Base-by-base conservation (phyloP, 2,797 vertebrate species). In the Pangasius sanitwongsei region DNA sequence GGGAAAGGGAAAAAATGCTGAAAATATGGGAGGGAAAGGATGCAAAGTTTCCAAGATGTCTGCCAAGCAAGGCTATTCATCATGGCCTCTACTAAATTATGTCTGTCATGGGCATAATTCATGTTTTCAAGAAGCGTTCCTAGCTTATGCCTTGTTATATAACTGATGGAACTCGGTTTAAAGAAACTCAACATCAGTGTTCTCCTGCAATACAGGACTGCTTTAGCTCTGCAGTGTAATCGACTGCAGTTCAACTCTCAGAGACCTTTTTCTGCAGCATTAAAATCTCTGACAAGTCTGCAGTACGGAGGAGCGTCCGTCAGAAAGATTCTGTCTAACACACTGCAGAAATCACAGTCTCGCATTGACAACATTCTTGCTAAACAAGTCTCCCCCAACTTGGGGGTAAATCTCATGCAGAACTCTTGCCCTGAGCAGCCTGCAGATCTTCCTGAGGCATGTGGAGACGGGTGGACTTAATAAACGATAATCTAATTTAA, bases 311-410 rank as follows among this genome's bases (percentile, higher is more conserved):
- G 53, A 53, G 28, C 18, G 41, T 80, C 69, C 77, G 25, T 88
- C 88, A 88, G 65, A 72, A 82, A 75, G 84, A 85, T 75, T 91
- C 86, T 81, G 80, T 86, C 86, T 5, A 80, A 88, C 83, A 85
- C 85, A 48, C 87, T 16, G 85, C 90, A 84, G 87, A 80, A 83
- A 87, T 88, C 86, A 67, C 89, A 72, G 74, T 59, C 81, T 86
- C 65, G 53, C 31, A 72, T 50, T 80, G 65, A 89, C 69, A 82
- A 69, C 90, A 85, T 91, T 89, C 88, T 61, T 81, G 78, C 84
- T 89, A 69, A 83, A 89, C 53, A 31, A 20, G 75, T 83, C 88
- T 92, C 69, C 85, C 83, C 87, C 55, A 86, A 69, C 55, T 48
- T 69, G 88, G 63, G 87, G 23, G 57, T 11, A 61, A 63, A 83